These are phyloP conservation scores for Drosophila infuscata DNA, from an alignment of 2,888 invertebrate species.

Conservation along the genomic window DNA sequence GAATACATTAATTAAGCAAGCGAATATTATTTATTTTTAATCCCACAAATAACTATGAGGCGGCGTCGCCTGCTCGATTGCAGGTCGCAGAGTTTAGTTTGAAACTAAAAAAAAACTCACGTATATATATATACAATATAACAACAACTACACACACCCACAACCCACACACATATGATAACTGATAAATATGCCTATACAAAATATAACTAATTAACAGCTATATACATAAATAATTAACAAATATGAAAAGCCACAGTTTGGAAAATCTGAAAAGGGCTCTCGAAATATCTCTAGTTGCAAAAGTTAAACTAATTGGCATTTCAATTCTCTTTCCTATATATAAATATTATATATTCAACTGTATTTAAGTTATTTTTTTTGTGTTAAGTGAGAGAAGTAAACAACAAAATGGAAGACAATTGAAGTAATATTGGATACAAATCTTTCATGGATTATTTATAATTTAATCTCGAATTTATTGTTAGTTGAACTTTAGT, in stretches of 20 bases:
- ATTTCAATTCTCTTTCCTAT: constrained; percentile 33
- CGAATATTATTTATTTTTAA: constrained; percentile 54
- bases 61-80: constrained; percentile 63
- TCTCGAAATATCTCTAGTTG: constrained; percentile 30
- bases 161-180: constrained; percentile 36
- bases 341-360: constrained; percentile 22
- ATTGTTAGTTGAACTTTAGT: constrained; percentile 56
- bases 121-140: constrained; percentile 44
- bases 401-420: constrained; percentile 48
- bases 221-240: constrained; percentile 23
- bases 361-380: constrained; percentile 25
- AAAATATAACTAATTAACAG: constrained; percentile 47
- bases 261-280: constrained; percentile 22
- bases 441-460: constrained; percentile 57
- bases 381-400: constrained; percentile 45
- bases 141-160: constrained; percentile 16
- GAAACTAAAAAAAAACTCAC: constrained; percentile 71
- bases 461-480: constrained; percentile 69
- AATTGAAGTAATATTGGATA: constrained; percentile 46
- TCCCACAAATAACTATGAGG: constrained; percentile 56
- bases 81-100: constrained; percentile 73
- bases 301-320: constrained; percentile 52
- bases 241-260: constrained; percentile 37
- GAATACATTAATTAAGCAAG: constrained; percentile 66
- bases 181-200: constrained; percentile 38